Conservation (phyloP, 2,113 vertebrate genomes). For the Antigone vipio region DNA sequence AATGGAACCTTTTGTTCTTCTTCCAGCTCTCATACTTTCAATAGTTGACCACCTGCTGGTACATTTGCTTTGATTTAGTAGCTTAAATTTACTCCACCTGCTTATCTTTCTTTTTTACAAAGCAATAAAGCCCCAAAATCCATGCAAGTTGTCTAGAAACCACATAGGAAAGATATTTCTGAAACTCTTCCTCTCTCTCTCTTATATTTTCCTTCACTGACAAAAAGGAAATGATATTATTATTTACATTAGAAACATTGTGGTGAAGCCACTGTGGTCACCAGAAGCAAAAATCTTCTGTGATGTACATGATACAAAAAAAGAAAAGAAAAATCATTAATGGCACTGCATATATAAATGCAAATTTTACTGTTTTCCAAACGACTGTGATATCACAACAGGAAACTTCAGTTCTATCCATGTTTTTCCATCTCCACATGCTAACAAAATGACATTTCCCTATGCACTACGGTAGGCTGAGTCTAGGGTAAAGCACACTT, state of each 20-base stretch:
- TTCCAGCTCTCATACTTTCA: slow-evolving; percentile 30
- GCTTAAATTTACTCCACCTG: slow-evolving; percentile 39
- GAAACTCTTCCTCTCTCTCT: neutral
- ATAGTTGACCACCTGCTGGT: neutral
- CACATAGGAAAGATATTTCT: neutral
- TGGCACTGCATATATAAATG: neutral
- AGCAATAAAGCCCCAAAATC: neutral
- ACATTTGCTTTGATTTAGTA: slow-evolving; percentile 41
- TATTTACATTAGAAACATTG: neutral
- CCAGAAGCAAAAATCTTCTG: neutral
- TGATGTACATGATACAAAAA: neutral
- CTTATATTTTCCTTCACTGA: neutral
- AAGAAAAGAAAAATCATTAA: neutral
- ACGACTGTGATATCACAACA: neutral
- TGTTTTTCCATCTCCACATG: neutral
- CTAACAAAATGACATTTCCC: neutral
- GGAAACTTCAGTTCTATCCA: neutral
- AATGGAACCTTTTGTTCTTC: slow-evolving; percentile 4
- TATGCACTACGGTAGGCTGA: neutral
- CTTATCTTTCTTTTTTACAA: neutral
- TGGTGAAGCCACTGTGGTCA: neutral
- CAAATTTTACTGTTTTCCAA: neutral
- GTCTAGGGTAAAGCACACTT: neutral
- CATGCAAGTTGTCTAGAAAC: neutral
- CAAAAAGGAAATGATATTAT: neutral